phyloP scores from a whole-genome alignment of 2,888 invertebrate genomes.

The Thera obeliscata region DNA sequence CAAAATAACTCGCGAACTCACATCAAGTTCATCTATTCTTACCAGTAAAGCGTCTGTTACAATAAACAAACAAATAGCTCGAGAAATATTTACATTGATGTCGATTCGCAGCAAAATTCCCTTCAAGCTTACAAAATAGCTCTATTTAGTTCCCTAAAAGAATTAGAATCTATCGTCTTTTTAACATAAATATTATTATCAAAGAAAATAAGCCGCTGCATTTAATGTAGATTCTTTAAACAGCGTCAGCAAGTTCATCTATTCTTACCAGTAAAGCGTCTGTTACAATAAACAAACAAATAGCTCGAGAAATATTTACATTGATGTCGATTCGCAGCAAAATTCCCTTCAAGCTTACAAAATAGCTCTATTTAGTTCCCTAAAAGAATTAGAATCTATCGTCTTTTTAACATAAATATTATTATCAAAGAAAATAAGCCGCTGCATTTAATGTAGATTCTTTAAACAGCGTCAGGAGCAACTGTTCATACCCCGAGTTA shows the following conservation, averaged over 20 bases:
- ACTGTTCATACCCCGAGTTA: no score
- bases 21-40: slow-evolving; percentile 24
- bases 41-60: not conserved
- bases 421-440: no score
- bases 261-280: slow-evolving; percentile 3
- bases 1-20: slow-evolving; percentile 13
- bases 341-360: not conserved
- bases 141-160: no score
- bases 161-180: no score
- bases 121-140: not conserved
- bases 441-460: no score
- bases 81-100: not conserved
- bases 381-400: no score
- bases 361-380: no score
- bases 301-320: not conserved
- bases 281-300: not conserved
- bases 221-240: no score
- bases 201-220: no score
- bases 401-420: no score
- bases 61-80: not conserved
- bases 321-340: not conserved
- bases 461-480: no score
- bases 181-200: no score
- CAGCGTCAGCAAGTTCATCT: not conserved
- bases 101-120: not conserved